These are phyloP conservation scores for Scaptomyza tumidula DNA, from an alignment of 2,888 invertebrate species.

Conservation along the genomic window DNA sequence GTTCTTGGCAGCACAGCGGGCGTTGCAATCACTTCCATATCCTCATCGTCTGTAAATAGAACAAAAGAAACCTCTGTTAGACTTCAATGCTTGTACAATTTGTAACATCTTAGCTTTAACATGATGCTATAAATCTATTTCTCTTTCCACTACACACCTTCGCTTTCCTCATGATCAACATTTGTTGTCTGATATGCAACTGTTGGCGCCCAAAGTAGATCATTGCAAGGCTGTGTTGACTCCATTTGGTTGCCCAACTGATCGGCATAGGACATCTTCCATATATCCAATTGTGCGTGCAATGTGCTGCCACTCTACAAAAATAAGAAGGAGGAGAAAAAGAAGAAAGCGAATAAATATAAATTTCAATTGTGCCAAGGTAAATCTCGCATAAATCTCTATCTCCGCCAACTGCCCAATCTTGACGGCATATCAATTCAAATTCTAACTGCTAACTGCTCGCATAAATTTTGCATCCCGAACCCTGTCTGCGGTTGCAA, in stretches of 20 bases:
- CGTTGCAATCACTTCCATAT: slow-evolving; percentile 67
- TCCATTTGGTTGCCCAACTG: slow-evolving; percentile 56
- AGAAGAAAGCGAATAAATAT: slow-evolving; percentile 44
- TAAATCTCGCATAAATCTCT: slow-evolving; percentile 73
- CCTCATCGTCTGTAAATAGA: slow-evolving; percentile 85
- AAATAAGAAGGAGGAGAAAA: slow-evolving; percentile 33
- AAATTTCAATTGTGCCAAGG: slow-evolving; percentile 57
- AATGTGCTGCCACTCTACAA: slow-evolving; percentile 92
- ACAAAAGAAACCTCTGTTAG: not conserved
- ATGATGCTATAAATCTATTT: not conserved
- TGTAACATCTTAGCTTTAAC: too few species aligned
- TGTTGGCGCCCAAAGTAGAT: slow-evolving; percentile 67
- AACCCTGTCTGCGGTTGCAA: slow-evolving; percentile 35
- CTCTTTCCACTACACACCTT: slow-evolving; percentile 64
- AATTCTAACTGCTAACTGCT: slow-evolving; percentile 69
- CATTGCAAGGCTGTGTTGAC: slow-evolving; percentile 36
- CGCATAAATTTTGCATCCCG: slow-evolving; percentile 61
- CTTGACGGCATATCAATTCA: slow-evolving; percentile 70
- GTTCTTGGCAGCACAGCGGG: slow-evolving; percentile 35
- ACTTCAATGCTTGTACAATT: too few species aligned
- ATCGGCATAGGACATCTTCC: slow-evolving; percentile 92
- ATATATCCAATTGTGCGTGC: slow-evolving; percentile 95
- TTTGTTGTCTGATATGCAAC: slow-evolving; percentile 64
- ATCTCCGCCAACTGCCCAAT: slow-evolving; percentile 45
- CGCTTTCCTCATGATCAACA: slow-evolving; percentile 77